Evolutionary conservation across 2,113 vertebrate genomes (phyloP).

Genomic region (Cheilinus undulatus): DNA sequence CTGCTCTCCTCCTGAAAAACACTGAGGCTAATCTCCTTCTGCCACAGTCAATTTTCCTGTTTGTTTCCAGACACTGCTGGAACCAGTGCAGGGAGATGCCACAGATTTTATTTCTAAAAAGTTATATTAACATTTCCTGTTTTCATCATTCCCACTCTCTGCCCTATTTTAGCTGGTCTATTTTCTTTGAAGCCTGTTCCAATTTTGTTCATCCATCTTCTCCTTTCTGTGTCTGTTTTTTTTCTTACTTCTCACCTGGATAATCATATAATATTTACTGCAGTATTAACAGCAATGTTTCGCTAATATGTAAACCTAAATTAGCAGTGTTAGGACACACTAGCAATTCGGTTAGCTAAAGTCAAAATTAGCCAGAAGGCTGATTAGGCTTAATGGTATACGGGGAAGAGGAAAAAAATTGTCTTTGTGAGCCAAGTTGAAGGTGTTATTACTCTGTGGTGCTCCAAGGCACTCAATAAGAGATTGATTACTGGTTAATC

Average conservation of each 20-base stretch:
- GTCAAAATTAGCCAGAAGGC: slow-evolving; percentile 58
- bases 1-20: slow-evolving; percentile 35
- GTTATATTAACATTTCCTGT: slow-evolving; percentile 54
- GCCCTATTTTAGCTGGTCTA: slow-evolving; percentile 1
- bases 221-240: neutral
- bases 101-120: slow-evolving; percentile 5
- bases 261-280: slow-evolving; percentile 20
- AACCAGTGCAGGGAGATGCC: slow-evolving; percentile 51
- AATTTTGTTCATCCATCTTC: slow-evolving; percentile 9
- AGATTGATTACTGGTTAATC: slow-evolving; percentile 74
- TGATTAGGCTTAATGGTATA: slow-evolving; percentile 61
- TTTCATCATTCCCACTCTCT: slow-evolving; percentile 41
- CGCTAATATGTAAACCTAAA: slow-evolving; percentile 21
- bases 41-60: slow-evolving; percentile 54
- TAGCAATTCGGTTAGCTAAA: slow-evolving; percentile 18
- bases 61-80: slow-evolving; percentile 37
- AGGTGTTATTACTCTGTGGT: slow-evolving; percentile 66
- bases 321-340: slow-evolving; percentile 30
- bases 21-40: slow-evolving; percentile 66
- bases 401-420: slow-evolving; percentile 36
- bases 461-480: slow-evolving; percentile 57
- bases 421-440: slow-evolving; percentile 50
- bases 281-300: slow-evolving; percentile 30
- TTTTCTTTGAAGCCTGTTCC: slow-evolving; percentile 28
- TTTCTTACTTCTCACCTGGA: slow-evolving; percentile 3